Base-by-base conservation (phyloP, 1,140 invertebrate species). In the Stenopsyche tienmushanensis region DNA sequence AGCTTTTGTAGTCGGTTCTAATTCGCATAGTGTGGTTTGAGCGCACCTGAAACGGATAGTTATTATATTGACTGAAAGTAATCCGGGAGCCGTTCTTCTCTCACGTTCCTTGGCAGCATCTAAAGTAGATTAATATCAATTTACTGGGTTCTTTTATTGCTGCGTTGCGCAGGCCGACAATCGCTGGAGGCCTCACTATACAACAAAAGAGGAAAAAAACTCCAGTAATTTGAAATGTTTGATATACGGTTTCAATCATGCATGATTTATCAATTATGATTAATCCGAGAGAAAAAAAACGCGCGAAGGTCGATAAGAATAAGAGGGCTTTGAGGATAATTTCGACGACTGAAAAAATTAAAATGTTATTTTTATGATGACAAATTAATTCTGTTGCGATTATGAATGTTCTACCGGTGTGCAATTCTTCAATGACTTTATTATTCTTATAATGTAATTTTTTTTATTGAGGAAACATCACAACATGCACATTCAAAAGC, bases 71-170 rank as follows among this genome's bases (percentile, higher is more conserved):
- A 39, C 41, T 60, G 57, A 60, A 60, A 58, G 57, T 60, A 60
- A 60, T 34, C 41, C 57, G 57, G 57, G 57, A 60, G 57, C 57
- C 18, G 57, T 60, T 60, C 23, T 26, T 47, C 57, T 60, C 57
- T 60, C 57, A 60, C 57, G 57, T 60, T 60, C 57, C 57, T 44
- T 60, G 57, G 57, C 42, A 60, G 57, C 57, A 60, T 60, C 57
- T 47, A 60, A 60, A 60, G 57, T 60, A 60, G 57, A 60, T 60
- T 60, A 60, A 60, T 60, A 60, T 60, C 57, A 60, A 60, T 60
- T 60, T 60, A 49, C 57, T 39, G 24, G 42, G 17, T 60, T 60
- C 57, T 60, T 60, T 60, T 60, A 60, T 60, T 60, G 57, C 57
- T 60, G 5, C 5, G 8, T 15, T 17, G 41, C 41, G 23, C 26